These are phyloP conservation scores for Leptestheria dahalacensis DNA, from an alignment of 1,140 invertebrate species.

Conservation along the genomic window DNA sequence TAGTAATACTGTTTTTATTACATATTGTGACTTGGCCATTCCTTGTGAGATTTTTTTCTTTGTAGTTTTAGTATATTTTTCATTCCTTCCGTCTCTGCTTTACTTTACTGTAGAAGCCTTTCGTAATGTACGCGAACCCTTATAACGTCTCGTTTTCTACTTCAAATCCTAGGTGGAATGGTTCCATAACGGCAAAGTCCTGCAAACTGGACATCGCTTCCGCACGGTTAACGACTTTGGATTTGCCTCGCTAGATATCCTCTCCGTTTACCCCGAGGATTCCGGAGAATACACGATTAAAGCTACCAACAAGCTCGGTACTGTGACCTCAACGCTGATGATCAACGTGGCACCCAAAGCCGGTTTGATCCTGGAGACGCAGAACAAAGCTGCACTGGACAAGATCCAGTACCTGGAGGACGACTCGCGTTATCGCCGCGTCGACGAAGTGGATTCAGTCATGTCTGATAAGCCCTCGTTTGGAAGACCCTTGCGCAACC, in stretches of 20 bases:
- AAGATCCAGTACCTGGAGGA: constrained; percentile 86
- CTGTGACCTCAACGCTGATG: constrained; percentile 60
- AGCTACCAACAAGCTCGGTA: constrained; percentile 37
- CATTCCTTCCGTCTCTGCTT: too few species aligned
- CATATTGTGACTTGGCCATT: too few species aligned
- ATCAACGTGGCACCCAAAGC: constrained; percentile 64
- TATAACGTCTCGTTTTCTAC: too few species aligned
- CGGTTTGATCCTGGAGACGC: constrained; percentile 79
- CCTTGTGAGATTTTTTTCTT: constrained; percentile 29
- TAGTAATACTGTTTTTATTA: too few species aligned
- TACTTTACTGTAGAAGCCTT: too few species aligned
- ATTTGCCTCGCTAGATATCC: constrained; percentile 81
- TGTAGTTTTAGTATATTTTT: constrained; percentile 24
- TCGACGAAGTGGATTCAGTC: constrained; percentile 51
- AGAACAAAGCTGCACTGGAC: constrained; percentile 81
- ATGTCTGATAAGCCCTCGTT: constrained; percentile 73
- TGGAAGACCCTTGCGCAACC: constrained; percentile 65
- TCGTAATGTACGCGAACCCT: too few species aligned
- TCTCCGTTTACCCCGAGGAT: constrained; percentile 47
- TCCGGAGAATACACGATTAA: constrained; percentile 32
- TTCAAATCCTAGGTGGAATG: constrained; percentile 27
- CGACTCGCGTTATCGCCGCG: constrained; percentile 56
- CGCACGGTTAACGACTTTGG: constrained; percentile 88
- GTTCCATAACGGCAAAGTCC: constrained; percentile 33
- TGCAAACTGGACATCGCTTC: constrained; percentile 60